Evolutionary conservation across 1,140 invertebrate species (phyloP), one percentile per base, ranked within the genome.

Genomic region (Drosophila sucinea): DNA sequence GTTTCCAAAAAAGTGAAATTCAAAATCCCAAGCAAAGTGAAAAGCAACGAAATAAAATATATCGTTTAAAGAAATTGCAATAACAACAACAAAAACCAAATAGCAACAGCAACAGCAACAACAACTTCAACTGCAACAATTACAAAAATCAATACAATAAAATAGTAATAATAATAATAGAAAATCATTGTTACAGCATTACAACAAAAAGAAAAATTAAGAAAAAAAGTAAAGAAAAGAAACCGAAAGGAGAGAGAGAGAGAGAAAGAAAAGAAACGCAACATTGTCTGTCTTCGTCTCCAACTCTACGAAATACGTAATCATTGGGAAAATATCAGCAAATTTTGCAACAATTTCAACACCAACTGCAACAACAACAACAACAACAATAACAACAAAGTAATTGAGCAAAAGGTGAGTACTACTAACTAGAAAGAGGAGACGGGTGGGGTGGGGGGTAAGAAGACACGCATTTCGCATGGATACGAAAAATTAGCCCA

Each of bases 321-420:
- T 87, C 83, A 77, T 87, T 87, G 83, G 84, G 83, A 87, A 87
- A 87, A 87, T 89, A 87, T 87, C 79, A 73, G 79, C 79, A 23
- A 87, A 89, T 86, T 86, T 86, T 85, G 82, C 82, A 86, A 86
- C 79, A 86, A 86, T 86, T 86, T 86, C 83, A 67, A 87, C 83
- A 86, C 65, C 67, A 74, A 44, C 67, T 65, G 29, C 47, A 58
- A 35, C 75, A 65, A n/a, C 73, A n/a, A 7, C 65, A 68, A 41
- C 73, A 2, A 64, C 40, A 41, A 40, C 72, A 54, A 73, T 72
- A 77, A 65, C 75, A 73, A 70, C 81, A 73, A 86, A 86, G 70
- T 86, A 87, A 86, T 86, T 87, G 83, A 87, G 80, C 83, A 87
- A 81, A 86, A 87, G 83, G 83, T 87, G 83, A 87, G 83, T 87